phyloP scores from a whole-genome alignment of 2,888 invertebrate species.

The Listrodromus nycthemerus region DNA sequence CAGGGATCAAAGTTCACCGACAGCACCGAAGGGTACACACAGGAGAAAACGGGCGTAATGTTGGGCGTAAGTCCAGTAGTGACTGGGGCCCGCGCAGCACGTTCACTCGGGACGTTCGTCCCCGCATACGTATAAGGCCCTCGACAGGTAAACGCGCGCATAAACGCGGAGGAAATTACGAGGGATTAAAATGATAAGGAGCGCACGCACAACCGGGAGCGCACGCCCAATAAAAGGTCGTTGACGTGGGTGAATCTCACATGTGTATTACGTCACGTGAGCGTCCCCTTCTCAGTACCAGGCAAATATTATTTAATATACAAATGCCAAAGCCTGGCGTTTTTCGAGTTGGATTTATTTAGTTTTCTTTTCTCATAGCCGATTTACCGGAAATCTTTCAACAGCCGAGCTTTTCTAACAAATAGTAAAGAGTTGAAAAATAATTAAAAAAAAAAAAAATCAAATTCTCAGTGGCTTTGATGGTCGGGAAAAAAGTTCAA shows the following conservation, averaged over 20 bases:
- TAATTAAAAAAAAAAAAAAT: too few relatives aligned
- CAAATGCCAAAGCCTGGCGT: constrained; percentile 47
- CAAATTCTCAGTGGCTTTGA: neutral
- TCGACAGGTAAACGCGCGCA: constrained; percentile 48
- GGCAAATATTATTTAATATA: constrained; percentile 48
- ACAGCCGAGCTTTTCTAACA: neutral
- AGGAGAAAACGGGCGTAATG: constrained; percentile 49
- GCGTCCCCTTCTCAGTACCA: constrained; percentile 15
- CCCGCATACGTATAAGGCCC: constrained; percentile 62
- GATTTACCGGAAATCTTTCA: neutral
- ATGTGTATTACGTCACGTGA: constrained; percentile 50
- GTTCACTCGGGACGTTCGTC: constrained; percentile 52
- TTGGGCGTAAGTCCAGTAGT: constrained; percentile 64
- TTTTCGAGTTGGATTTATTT: neutral
- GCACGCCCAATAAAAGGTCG: constrained; percentile 75
- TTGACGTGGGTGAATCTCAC: constrained; percentile 69
- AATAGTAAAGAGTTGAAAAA: neutral
- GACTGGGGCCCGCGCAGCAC: constrained; percentile 51
- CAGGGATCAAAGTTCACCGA: constrained; percentile 73
- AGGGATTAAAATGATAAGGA: constrained; percentile 77
- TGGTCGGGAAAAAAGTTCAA: neutral
- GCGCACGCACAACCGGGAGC: constrained; percentile 58
- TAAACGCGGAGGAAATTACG: constrained; percentile 73
- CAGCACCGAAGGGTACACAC: constrained; percentile 49
- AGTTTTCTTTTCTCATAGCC: neutral